These are phyloP conservation scores for Sebastes kiyomatsui DNA, from an alignment of 2,797 vertebrate species.

Conservation along the genomic window DNA sequence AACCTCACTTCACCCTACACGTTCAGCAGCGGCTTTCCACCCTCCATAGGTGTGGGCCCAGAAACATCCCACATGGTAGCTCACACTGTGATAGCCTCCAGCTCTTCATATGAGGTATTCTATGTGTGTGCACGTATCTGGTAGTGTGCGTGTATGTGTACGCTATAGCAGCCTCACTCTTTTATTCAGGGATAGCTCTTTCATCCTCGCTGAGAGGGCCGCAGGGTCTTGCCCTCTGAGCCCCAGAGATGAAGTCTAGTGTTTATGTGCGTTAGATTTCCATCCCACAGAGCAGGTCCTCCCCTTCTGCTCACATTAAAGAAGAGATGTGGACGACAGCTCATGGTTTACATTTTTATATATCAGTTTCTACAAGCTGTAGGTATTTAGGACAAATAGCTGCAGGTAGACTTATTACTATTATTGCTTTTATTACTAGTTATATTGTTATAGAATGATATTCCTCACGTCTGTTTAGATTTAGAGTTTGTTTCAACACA, in stretches of 20 bases:
- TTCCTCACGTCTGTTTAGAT: background rate
- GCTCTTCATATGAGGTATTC: constrained; percentile 89
- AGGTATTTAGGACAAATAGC: constrained; percentile 20
- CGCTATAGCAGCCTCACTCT: constrained; percentile 82
- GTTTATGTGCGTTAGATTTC: constrained; percentile 80
- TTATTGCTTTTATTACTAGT: background rate
- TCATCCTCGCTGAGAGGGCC: constrained; percentile 87
- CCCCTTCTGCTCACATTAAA: constrained; percentile 71
- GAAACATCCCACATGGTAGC: constrained; percentile 80
- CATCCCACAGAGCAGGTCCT: constrained; percentile 68
- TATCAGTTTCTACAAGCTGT: constrained; percentile 40
- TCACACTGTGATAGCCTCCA: constrained; percentile 85
- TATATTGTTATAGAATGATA: background rate
- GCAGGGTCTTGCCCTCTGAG: constrained; percentile 75
- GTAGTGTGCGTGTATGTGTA: constrained; percentile 64
- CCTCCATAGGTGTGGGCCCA: constrained; percentile 86
- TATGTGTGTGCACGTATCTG: constrained; percentile 56
- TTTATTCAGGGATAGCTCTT: constrained; percentile 85
- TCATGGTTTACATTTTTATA: constrained; percentile 53
- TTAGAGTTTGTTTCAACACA: background rate
- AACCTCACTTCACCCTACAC: constrained; percentile 77
- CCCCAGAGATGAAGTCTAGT: constrained; percentile 76
- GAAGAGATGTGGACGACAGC: constrained; percentile 63
- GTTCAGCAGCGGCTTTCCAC: constrained; percentile 64
- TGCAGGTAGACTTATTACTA: background rate